These are phyloP conservation scores for Myoxocephalus aenaeus DNA, from an alignment of 2,797 vertebrate genomes.

Conservation along the genomic window DNA sequence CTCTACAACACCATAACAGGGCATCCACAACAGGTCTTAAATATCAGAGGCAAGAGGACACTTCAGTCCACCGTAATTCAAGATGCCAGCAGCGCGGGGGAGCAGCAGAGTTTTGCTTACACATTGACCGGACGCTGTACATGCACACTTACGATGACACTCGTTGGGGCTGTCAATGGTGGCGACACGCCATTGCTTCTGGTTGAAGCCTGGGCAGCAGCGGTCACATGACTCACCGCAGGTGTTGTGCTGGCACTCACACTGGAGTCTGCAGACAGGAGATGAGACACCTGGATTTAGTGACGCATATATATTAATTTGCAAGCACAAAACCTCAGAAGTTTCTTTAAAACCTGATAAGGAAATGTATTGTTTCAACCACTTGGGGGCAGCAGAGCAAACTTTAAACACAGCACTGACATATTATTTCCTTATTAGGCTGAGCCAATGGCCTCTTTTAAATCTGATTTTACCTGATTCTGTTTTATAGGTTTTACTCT, in stretches of 20 bases:
- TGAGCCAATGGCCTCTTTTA: background rate
- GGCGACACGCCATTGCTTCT: slow-evolving; percentile 90
- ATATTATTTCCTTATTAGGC: slow-evolving; percentile 15
- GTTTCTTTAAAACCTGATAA: background rate
- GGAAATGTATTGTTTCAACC: background rate
- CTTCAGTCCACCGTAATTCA: slow-evolving; percentile 61
- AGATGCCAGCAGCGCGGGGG: slow-evolving; percentile 27
- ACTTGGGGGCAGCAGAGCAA: background rate
- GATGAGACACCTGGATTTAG: slow-evolving; percentile 26
- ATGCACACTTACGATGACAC: slow-evolving; percentile 88
- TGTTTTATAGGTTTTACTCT: background rate
- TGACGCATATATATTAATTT: background rate
- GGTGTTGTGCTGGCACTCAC: slow-evolving; percentile 93
- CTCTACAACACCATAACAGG: slow-evolving; percentile 76
- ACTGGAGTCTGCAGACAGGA: slow-evolving; percentile 84
- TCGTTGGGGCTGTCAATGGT: slow-evolving; percentile 83
- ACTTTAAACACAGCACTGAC: background rate
- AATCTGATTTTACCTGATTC: no score
- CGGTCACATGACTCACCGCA: slow-evolving; percentile 92
- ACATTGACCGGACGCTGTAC: slow-evolving; percentile 23
- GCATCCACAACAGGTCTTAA: slow-evolving; percentile 65
- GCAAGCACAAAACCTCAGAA: background rate
- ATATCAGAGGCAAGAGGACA: slow-evolving; percentile 61
- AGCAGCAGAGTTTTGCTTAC: slow-evolving; percentile 39
- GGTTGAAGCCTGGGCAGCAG: slow-evolving; percentile 91